Conservation (phyloP, 92 coral and sea anemone species). For the Porites lobata region DNA sequence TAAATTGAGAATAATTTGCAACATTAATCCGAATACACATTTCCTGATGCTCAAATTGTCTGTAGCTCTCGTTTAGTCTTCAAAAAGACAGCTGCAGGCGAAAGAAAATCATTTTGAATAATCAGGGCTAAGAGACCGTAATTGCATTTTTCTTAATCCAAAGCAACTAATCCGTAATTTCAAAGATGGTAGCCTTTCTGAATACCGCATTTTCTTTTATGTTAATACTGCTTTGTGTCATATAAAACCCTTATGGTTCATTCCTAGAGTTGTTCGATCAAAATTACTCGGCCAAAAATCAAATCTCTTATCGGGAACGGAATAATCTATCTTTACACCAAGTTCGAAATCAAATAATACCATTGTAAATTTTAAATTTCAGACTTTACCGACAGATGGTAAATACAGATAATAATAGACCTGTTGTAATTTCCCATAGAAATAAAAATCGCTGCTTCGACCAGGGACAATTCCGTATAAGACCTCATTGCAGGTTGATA, state of each 20-base stretch:
- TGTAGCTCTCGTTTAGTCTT: background rate
- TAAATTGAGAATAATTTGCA: background rate
- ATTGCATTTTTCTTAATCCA: conserved; percentile 11
- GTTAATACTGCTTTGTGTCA: background rate
- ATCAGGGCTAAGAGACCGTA: background rate
- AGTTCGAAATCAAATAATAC: background rate
- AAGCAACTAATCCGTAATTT: background rate
- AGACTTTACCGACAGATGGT: conserved; percentile 13
- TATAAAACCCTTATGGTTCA: background rate
- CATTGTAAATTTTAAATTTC: conserved; percentile 14
- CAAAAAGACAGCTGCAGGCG: background rate
- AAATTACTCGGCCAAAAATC: conserved; percentile 17
- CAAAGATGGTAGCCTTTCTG: background rate
- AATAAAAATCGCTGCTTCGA: background rate
- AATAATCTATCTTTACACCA: background rate
- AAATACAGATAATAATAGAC: background rate
- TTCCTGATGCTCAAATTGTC: background rate
- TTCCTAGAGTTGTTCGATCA: background rate
- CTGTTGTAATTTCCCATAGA: background rate
- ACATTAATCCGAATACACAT: background rate
- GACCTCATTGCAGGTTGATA: conserved; percentile 3
- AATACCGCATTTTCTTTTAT: background rate
- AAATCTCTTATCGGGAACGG: background rate
- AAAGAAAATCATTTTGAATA: background rate
- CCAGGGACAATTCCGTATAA: background rate